Base-by-base conservation (phyloP, 1,140 invertebrate species). In the Drosophila nebulosa region DNA sequence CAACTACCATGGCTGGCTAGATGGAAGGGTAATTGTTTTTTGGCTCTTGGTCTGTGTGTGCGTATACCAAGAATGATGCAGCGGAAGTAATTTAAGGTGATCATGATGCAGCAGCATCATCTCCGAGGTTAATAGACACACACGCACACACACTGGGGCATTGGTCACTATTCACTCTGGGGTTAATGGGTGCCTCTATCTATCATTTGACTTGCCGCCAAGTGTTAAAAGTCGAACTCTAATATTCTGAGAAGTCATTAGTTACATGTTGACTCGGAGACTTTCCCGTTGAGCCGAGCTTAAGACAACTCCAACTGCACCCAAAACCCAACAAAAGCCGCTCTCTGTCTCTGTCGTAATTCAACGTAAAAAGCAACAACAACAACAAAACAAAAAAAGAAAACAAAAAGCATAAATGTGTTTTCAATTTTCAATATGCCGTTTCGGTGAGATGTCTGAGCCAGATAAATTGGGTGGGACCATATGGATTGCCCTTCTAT, bases 51-150 rank as follows among this genome's bases (percentile, higher is more conserved):
- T 58, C 32, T 57, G 56, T 65, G 46, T 63, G 10, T 36, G 35
- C 35, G 14, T 16, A 42, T 6, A 18, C 14, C 14, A 72, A 75
- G 78, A 74, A 78, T 81, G 78, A 64, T 88, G 81, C 83, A 88
- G 71, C 83, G 83, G 83, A 86, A 86, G 83, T 83, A 86, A 86
- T 86, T 88, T 86, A 83, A 83, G 83, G 83, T 72, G 18, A 7
- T 71, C 76, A 74, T 75, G 78, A 62, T 77, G 79, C 68, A 69
- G 78, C 65, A 69, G 27, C 69, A 22, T 30, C 7, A 42, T 60
- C 62, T 18, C 46, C 52, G 55, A 61, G 81, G 78, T 85, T 85
- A 85, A 85, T 81, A 85, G 78, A 64, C 65, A 52, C 61, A 56
- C 71, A 42, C 64, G 36, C 53, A 75, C 53, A 30, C 51, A 9